These are phyloP conservation scores for Ellobius talpinus DNA, from an alignment of 2,113 vertebrate genomes.

Conservation along the genomic window DNA sequence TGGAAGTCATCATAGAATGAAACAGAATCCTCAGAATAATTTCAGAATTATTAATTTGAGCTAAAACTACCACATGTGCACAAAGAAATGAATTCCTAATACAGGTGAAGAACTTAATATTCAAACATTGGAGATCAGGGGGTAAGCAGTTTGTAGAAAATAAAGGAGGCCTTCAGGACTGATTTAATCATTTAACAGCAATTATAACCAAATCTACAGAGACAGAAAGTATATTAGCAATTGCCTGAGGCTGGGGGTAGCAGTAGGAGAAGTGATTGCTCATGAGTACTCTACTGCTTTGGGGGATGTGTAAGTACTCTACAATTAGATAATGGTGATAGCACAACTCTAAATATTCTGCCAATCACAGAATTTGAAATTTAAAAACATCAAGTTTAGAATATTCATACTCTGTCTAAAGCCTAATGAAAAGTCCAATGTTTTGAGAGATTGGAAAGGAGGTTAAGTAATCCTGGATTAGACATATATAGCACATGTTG, in stretches of 20 bases:
- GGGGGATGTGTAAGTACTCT: neutral
- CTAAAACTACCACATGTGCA: neutral
- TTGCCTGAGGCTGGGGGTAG: neutral
- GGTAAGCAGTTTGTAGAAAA: neutral
- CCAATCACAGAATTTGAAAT: neutral
- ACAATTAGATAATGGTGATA: slow-evolving; percentile 50
- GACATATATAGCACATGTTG: neutral
- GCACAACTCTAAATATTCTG: neutral
- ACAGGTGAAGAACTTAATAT: slow-evolving; percentile 7
- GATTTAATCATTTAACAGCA: slow-evolving; percentile 62
- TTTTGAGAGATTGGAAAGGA: neutral
- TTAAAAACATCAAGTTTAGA: neutral
- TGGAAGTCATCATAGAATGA: neutral
- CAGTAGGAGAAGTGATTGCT: neutral
- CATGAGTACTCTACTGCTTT: neutral
- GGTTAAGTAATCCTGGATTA: neutral
- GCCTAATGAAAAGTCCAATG: neutral
- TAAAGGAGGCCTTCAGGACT: slow-evolving; percentile 23
- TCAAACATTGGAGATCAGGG: slow-evolving; percentile 11
- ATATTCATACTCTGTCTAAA: neutral
- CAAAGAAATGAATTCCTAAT: neutral
- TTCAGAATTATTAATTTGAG: neutral
- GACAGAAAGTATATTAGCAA: slow-evolving; percentile 45
- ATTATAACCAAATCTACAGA: slow-evolving; percentile 61
- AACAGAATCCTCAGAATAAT: neutral